Conservation (phyloP, 2,113 vertebrate species). For the Pedionomus torquatus region DNA sequence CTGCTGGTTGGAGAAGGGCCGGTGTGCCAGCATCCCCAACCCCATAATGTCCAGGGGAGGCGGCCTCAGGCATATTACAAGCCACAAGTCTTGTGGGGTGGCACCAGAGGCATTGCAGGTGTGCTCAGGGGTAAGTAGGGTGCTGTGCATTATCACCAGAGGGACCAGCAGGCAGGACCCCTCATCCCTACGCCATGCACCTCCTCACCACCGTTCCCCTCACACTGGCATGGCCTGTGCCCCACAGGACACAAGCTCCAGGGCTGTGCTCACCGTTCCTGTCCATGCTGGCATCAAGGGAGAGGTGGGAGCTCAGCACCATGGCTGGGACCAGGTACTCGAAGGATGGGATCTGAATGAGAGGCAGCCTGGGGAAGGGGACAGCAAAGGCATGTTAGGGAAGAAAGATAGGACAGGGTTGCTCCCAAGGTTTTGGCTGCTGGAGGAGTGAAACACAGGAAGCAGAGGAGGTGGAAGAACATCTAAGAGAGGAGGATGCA, state of each 20-base stretch:
- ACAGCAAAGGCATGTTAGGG: neutral
- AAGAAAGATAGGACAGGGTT: neutral
- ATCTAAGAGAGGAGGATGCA: too few relatives aligned
- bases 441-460: neutral
- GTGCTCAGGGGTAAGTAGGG: neutral
- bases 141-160: neutral
- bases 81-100: too few relatives aligned
- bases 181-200: neutral
- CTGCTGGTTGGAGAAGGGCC: neutral
- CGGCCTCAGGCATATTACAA: too few relatives aligned
- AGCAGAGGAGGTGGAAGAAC: neutral
- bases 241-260: neutral
- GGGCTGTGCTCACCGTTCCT: constrained; percentile 73
- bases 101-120: neutral
- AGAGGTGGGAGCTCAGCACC: constrained; percentile 73
- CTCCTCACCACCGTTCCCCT: neutral
- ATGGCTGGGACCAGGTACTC: constrained; percentile 83
- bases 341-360: constrained; percentile 84
- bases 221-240: rapidly evolving
- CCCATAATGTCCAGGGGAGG: too few relatives aligned
- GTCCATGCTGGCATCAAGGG: neutral
- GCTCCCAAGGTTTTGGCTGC: neutral
- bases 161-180: neutral
- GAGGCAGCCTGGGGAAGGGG: constrained; percentile 75
- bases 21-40: neutral